Evolutionary conservation across 2,113 vertebrate genomes (phyloP).

Genomic region (Microcebus murinus): DNA sequence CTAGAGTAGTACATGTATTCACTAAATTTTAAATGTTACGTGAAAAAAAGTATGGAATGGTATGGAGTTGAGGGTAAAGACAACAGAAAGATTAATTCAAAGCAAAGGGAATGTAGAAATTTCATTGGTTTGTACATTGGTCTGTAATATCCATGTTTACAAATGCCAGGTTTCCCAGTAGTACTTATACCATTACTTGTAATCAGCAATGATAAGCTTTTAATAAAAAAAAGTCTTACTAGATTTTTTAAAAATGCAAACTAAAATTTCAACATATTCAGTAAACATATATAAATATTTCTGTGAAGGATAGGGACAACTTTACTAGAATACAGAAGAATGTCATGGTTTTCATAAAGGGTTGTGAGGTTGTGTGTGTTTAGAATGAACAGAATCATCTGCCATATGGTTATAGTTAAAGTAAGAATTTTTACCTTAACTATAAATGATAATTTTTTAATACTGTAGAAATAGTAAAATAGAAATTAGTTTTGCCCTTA

Average conservation of each 20-base stretch:
- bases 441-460: constrained; percentile 31
- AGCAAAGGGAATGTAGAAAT: constrained; percentile 39
- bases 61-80: constrained; percentile 4
- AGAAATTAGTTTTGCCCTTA: neutral
- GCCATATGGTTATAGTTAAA: constrained; percentile 27
- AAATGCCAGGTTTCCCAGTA: constrained; percentile 18
- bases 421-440: constrained; percentile 44
- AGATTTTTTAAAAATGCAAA: neutral
- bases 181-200: constrained; percentile 16
- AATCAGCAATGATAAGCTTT: constrained; percentile 9
- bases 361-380: neutral
- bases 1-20: constrained; percentile 14
- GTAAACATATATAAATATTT: neutral
- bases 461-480: constrained; percentile 10
- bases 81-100: neutral
- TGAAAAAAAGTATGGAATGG: neutral
- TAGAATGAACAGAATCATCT: constrained; percentile 14
- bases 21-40: constrained; percentile 51
- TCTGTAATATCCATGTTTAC: constrained; percentile 48
- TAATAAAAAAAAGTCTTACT: neutral
- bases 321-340: constrained; percentile 54
- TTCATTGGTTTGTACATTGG: constrained; percentile 14
- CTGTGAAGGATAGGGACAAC: neutral
- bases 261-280: constrained; percentile 12
- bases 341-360: constrained; percentile 13